These are phyloP conservation scores for Erynnis tages DNA, from an alignment of 2,888 invertebrate species.

Conservation along the genomic window DNA sequence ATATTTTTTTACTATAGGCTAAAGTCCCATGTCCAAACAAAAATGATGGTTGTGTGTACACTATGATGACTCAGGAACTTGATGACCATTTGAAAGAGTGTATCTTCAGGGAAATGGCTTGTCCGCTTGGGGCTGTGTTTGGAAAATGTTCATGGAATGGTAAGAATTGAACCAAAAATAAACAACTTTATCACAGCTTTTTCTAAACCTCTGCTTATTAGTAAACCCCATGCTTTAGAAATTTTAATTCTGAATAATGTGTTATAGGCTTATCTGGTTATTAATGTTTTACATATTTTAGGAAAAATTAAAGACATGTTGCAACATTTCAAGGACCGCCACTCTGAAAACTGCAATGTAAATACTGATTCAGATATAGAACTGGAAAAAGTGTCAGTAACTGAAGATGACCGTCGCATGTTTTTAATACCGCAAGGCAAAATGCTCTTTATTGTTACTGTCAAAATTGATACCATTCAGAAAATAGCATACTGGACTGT, in stretches of 20 bases:
- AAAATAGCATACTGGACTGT: constrained; percentile 66
- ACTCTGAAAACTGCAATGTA: constrained; percentile 50
- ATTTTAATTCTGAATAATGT: too few relatives aligned
- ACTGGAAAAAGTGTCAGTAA: constrained; percentile 31
- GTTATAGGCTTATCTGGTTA: too few relatives aligned
- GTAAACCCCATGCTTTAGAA: too few relatives aligned
- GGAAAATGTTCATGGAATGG: constrained; percentile 72
- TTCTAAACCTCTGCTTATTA: too few relatives aligned
- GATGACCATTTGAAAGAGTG: constrained; percentile 69
- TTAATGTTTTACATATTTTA: constrained; percentile 36
- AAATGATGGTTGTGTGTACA: constrained; percentile 56
- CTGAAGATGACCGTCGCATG: constrained; percentile 53
- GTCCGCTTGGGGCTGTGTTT: constrained; percentile 62
- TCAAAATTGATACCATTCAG: constrained; percentile 63
- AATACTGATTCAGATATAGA: constrained; percentile 55
- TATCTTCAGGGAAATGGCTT: constrained; percentile 64
- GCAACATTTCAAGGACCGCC: constrained; percentile 66
- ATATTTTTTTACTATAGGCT: constrained; percentile 1
- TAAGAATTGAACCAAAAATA: too few relatives aligned
- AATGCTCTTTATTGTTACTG: constrained; percentile 58
- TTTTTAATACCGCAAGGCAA: constrained; percentile 56
- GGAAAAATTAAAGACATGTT: constrained; percentile 60
- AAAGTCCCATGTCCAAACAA: constrained; percentile 62
- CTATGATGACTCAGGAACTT: constrained; percentile 45
- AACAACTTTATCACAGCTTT: too few relatives aligned